Evolutionary conservation across 2,888 invertebrate species (phyloP).

Genomic region (Agrotis segetum): DNA sequence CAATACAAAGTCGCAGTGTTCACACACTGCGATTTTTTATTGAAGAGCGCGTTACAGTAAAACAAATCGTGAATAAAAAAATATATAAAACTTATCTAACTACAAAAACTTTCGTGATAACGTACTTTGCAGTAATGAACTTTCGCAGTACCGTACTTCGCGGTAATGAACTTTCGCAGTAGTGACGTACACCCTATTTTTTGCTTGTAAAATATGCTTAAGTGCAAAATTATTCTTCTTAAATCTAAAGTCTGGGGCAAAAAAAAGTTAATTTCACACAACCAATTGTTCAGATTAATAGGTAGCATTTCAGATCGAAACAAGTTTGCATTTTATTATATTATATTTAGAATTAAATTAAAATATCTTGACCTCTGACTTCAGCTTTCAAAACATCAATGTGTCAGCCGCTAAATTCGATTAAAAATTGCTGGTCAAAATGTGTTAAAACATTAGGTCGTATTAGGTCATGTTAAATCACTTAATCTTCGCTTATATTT

Average conservation of each 20-base stretch:
- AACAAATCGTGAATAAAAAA: not conserved
- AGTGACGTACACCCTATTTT: too few relatives aligned
- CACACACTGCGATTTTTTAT: too few relatives aligned
- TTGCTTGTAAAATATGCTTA: too few relatives aligned
- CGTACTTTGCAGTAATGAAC: too few relatives aligned
- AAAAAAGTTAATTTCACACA: too few relatives aligned
- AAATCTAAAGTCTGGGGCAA: too few relatives aligned
- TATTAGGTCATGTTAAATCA: not conserved
- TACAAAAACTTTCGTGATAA: not conserved
- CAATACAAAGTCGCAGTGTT: conserved; percentile 8
- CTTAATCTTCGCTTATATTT: too few relatives aligned
- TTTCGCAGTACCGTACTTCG: too few relatives aligned
- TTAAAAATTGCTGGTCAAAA: conserved; percentile 3
- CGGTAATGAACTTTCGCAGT: too few relatives aligned
- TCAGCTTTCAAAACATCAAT: conserved; percentile 39
- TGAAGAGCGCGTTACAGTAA: too few relatives aligned
- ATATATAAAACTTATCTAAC: not conserved
- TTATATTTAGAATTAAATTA: conserved; percentile 20
- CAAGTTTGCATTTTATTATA: not conserved
- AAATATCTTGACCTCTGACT: conserved; percentile 36
- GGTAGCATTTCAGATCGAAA: not conserved
- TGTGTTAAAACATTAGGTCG: not conserved
- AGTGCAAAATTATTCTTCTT: too few relatives aligned
- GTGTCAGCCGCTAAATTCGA: conserved; percentile 42
- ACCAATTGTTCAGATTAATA: not conserved